Conservation (phyloP, 92 coral and sea anemone species). For the Epizoanthus stellaris region DNA sequence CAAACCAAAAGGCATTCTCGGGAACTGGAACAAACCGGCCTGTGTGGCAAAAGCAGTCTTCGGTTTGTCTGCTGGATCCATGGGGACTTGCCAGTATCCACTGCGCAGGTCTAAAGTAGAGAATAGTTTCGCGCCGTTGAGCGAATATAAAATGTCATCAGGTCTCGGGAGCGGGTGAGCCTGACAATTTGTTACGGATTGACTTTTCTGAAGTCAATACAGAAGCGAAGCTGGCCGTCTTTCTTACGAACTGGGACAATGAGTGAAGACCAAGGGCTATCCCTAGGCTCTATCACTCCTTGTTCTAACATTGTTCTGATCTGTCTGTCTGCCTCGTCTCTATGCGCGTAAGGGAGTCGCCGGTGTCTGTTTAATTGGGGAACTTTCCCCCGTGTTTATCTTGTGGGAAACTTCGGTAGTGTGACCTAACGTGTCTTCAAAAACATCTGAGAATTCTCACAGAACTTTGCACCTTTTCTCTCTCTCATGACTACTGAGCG, state of each 20-base stretch:
- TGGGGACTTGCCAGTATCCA: constrained; percentile 58
- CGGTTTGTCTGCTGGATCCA: constrained; percentile 29
- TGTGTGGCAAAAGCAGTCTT: constrained; percentile 40
- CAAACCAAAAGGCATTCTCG: constrained; percentile 44
- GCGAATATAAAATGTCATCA: constrained; percentile 51
- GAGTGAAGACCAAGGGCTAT: constrained; percentile 60
- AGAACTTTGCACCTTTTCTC: constrained; percentile 15
- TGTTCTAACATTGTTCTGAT: constrained; percentile 45
- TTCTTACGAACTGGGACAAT: constrained; percentile 48
- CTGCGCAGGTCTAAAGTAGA: constrained; percentile 43
- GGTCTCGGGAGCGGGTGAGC: constrained; percentile 52
- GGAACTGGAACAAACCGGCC: not conserved
- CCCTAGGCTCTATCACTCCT: constrained; percentile 53
- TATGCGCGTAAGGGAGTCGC: constrained; percentile 47
- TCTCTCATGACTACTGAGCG: constrained; percentile 9
- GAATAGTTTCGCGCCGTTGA: constrained; percentile 42
- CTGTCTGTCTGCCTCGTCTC: constrained; percentile 45
- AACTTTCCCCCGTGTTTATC: not conserved
- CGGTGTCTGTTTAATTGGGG: constrained; percentile 42
- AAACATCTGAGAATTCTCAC: not conserved
- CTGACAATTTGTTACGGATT: constrained; percentile 17
- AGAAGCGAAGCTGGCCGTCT: constrained; percentile 46
- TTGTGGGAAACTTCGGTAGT: not conserved
- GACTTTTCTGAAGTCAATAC: constrained; percentile 22
- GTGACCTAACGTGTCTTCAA: constrained; percentile 15